A percentile compares a stretch with the other conserved stretches of the same genome.
Conservation (phyloP, 2,113 vertebrate genomes). For the Triplophysa dalaica region DNA sequence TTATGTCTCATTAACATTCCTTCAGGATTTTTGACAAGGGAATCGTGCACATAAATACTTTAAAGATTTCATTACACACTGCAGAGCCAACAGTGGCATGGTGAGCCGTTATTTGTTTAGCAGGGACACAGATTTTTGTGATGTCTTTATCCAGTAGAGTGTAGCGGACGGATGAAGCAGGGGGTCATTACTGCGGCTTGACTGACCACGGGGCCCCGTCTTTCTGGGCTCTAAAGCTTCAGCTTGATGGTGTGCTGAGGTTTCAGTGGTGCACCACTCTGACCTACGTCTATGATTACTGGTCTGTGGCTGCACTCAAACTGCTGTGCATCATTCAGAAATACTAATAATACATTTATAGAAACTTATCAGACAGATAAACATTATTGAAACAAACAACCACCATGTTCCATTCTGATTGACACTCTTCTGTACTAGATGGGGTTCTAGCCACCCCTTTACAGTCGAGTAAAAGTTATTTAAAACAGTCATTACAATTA, state of each 20-base stretch:
- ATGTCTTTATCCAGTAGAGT: neutral
- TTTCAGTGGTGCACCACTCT: slow-evolving; percentile 66
- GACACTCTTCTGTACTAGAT: neutral
- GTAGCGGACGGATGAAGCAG: slow-evolving; percentile 51
- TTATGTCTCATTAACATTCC: neutral
- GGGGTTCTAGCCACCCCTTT: neutral
- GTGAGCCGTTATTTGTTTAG: neutral
- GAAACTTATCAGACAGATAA: neutral
- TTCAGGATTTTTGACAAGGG: neutral
- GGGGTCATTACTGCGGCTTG: slow-evolving; percentile 73
- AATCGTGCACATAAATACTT: neutral
- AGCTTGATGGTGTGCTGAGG: slow-evolving; percentile 56
- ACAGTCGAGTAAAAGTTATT: neutral
- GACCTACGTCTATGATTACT: slow-evolving; percentile 58
- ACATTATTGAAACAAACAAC: slow-evolving; percentile 21
- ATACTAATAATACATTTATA: slow-evolving; percentile 10
- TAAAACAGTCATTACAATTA: neutral
- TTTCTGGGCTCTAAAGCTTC: slow-evolving; percentile 50
- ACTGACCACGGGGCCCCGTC: slow-evolving; percentile 64
- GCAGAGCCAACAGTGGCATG: neutral
- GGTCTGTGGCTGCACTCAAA: slow-evolving; percentile 46
- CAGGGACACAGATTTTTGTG: neutral
- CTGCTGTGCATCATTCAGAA: slow-evolving; percentile 19
- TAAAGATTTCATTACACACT: neutral
- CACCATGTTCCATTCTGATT: neutral